phyloP scores from a whole-genome alignment of 2,113 vertebrate species.

The Lonchura striata region DNA sequence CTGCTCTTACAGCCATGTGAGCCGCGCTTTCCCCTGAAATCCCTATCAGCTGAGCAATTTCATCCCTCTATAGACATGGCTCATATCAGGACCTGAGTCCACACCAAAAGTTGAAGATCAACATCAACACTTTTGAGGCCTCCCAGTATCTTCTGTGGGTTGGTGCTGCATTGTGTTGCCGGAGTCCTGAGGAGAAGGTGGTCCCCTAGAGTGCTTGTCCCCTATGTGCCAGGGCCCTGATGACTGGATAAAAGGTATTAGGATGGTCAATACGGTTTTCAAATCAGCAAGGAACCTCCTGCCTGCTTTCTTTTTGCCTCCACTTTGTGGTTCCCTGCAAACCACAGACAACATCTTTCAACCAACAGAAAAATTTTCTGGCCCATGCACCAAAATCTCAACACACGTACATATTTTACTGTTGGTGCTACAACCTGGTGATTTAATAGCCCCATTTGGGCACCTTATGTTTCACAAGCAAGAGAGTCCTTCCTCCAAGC shows the following conservation, averaged over 20 bases:
- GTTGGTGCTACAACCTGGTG: neutral
- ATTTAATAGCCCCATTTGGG: neutral
- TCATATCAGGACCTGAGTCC: neutral
- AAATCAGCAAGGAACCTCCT: neutral
- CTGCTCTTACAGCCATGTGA: neutral
- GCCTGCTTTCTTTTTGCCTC: neutral
- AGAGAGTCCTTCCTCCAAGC: neutral
- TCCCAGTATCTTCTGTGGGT: neutral
- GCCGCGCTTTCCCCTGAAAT: neutral
- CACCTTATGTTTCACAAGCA: neutral
- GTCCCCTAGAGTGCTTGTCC: neutral
- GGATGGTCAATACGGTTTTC: neutral
- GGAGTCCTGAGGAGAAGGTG: neutral
- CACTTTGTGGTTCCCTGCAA: neutral
- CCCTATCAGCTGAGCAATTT: neutral
- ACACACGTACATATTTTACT: rapidly evolving
- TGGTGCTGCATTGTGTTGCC: neutral
- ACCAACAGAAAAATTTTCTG: neutral
- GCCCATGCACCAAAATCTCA: neutral
- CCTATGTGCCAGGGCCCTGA: neutral
- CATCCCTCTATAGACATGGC: neutral
- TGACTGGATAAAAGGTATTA: neutral
- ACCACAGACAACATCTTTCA: neutral
- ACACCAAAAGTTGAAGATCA: neutral
- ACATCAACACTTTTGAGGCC: neutral